These are phyloP conservation scores for Linyphia triangularis DNA, from an alignment of 2,888 invertebrate species.

Conservation along the genomic window DNA sequence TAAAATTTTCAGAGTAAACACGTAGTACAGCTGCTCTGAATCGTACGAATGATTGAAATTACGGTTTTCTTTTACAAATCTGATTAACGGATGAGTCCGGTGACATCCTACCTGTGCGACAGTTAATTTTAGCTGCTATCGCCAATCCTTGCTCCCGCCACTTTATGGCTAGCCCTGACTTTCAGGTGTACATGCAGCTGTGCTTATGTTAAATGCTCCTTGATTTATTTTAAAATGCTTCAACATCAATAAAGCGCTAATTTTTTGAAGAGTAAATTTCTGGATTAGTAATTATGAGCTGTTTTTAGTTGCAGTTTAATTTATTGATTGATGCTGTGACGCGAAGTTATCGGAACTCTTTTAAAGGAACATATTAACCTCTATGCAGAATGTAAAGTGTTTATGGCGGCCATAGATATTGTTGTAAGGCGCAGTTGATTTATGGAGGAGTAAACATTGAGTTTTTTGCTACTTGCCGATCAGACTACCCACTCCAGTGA, in stretches of 20 bases:
- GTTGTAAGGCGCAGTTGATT: slow-evolving; percentile 75
- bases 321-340: not conserved
- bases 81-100: slow-evolving; percentile 36
- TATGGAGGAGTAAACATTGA: slow-evolving; percentile 73
- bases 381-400: slow-evolving; percentile 74
- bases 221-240: slow-evolving; percentile 72
- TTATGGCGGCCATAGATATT: slow-evolving; percentile 74
- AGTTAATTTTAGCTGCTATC: slow-evolving; percentile 66
- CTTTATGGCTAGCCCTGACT: slow-evolving; percentile 70
- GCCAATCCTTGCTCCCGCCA: slow-evolving; percentile 67
- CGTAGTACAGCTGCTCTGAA: slow-evolving; percentile 74
- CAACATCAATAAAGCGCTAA: slow-evolving; percentile 48
- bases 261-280: slow-evolving; percentile 22
- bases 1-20: slow-evolving; percentile 81
- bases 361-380: slow-evolving; percentile 64
- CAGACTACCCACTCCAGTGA: slow-evolving; percentile 58
- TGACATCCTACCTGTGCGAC: slow-evolving; percentile 42
- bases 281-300: slow-evolving; percentile 15
- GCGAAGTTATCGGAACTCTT: slow-evolving; percentile 25
- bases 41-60: slow-evolving; percentile 74
- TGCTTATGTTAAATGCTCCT: slow-evolving; percentile 74
- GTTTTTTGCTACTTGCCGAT: slow-evolving; percentile 62
- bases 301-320: slow-evolving; percentile 12
- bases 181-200: slow-evolving; percentile 74
- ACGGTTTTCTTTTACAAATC: slow-evolving; percentile 70